Base-by-base conservation (phyloP, 1,140 invertebrate genomes). In the Condylostylus longicornis region DNA sequence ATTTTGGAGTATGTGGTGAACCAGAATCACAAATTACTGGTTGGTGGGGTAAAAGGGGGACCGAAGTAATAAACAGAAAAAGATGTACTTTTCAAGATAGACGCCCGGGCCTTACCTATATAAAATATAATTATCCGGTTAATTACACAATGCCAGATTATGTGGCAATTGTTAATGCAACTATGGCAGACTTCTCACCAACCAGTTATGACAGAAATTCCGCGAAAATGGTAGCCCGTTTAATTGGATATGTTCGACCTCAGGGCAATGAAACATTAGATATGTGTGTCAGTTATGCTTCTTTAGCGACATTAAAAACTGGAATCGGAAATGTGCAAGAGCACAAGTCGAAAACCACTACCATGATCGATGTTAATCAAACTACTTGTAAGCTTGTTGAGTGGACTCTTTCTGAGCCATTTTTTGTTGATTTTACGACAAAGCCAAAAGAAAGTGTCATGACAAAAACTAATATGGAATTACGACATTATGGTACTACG, bases 11-110 rank as follows among this genome's bases (percentile, higher is more conserved):
- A 4, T 87, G 81, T 49, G 81, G 80, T 1, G 82, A 83, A 49
- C 82, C 78, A 13, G 71, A 72, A 2, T 78, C 77, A 2, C 78
- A 81, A 49, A 74, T 78, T 41, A 70, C 77, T 2, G 85, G 85
- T 2, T 91, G 86, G 86, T 93, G 87, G 89, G 83, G 83, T 1
- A 60, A 74, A 1, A 77, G 79, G 35, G 86, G 84, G 14, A 79
- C 77, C 0, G 82, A 86, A 62, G 77, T 87, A 3, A 68, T 76
- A 1, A 67, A 67, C n/a, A 73, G 83, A 0, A 70, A 79, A 14
- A 70, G 84, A 43, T 94, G 89, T 57, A 75, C 79, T 32, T 62
- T 71, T 15, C 65, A 79, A 44, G 86, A 94, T 53, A 76, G 74
- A 41, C 68, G 84, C 29, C 85, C 88, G 0, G 91, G 90, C 0